Evolutionary conservation across 1,140 invertebrate species (phyloP), one percentile per base, ranked within the genome.

Genomic region (Zelostemma sp.): DNA sequence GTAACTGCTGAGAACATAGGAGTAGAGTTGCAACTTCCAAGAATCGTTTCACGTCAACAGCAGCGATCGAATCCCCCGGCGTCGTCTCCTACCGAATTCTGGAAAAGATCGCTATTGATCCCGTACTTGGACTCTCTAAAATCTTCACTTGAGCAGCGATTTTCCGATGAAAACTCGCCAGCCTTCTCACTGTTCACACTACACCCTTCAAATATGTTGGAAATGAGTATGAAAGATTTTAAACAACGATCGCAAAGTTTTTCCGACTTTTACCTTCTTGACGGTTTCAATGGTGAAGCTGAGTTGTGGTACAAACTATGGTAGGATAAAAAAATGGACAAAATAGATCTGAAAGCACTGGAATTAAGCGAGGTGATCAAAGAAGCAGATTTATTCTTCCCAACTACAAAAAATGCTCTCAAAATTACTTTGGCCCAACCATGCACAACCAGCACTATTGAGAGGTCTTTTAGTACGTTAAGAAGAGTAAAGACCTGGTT

Each of bases 61-160:
- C 21, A 25, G 3, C 21, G 21, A 3, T 25, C 21, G 21, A 25
- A 25, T 25, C 21, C 3, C 8, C 21, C 21, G 21, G 3, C 21
- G 8, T 25, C 21, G 8, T 3, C 3, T 25, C 21, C 3, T 4
- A 8, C 8, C 21, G 15, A 54, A n/a, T 54, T 15, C 14, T 54
- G 8, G 8, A 40, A 15, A 17, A 41, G 14, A 12, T 41, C 21
- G 21, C 50, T 54, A 6, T 41, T 54, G 5, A 54, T 54, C 6
- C 50, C 50, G 4, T 54, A 41, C 17, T 41, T 54, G 16, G 50
- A 54, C 41, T 41, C 33, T 12, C 5, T 54, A n/a, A 41, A 40
- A 17, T 18, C 50, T 12, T 17, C 33, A n/a, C 21, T 54, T 16
- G 6, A 21, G 12, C 4, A 11, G 1, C 3, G 35, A 19, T 54